phyloP scores from a whole-genome alignment of 2,797 vertebrate species.

The Lophius americanus region DNA sequence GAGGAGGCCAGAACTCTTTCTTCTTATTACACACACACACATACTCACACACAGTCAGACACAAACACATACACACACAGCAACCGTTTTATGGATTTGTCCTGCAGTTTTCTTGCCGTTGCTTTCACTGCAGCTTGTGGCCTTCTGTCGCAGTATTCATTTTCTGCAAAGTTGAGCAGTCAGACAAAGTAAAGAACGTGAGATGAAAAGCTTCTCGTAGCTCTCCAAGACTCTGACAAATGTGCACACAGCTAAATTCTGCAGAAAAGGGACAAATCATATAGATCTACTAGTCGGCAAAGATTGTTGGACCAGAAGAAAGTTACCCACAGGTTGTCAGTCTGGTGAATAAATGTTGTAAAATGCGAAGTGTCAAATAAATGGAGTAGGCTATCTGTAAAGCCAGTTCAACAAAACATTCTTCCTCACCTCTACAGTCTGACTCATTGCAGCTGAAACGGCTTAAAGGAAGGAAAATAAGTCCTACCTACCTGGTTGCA shows the following conservation, averaged over 20 bases:
- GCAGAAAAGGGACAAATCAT: no score
- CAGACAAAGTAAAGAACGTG: constrained; percentile 69
- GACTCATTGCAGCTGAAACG: no score
- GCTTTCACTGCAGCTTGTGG: constrained; percentile 67
- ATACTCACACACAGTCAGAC: constrained; percentile 1
- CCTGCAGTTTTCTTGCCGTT: constrained; percentile 58
- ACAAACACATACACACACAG: constrained; percentile 8
- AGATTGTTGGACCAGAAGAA: no score
- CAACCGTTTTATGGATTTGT: constrained; percentile 55
- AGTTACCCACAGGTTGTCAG: no score
- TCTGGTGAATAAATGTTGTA: no score
- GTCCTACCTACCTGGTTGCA: no score
- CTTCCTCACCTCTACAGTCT: no score
- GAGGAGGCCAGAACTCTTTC: constrained; percentile 23
- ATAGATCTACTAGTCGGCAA: no score
- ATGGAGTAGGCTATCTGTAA: no score
- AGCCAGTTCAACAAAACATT: no score
- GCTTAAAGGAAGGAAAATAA: no score
- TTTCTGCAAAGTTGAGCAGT: constrained; percentile 71
- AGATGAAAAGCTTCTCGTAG: constrained; percentile 71
- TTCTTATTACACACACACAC: constrained; percentile 12
- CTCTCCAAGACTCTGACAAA: constrained; percentile 62
- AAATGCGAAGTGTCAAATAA: no score
- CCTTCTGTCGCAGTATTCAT: constrained; percentile 70
- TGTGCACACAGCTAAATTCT: constrained; percentile 38